A percentile compares a stretch with the other conserved stretches of the same genome.
Conservation (phyloP, 2,113 vertebrate genomes). For the Chaetorhynchus papuensis region DNA sequence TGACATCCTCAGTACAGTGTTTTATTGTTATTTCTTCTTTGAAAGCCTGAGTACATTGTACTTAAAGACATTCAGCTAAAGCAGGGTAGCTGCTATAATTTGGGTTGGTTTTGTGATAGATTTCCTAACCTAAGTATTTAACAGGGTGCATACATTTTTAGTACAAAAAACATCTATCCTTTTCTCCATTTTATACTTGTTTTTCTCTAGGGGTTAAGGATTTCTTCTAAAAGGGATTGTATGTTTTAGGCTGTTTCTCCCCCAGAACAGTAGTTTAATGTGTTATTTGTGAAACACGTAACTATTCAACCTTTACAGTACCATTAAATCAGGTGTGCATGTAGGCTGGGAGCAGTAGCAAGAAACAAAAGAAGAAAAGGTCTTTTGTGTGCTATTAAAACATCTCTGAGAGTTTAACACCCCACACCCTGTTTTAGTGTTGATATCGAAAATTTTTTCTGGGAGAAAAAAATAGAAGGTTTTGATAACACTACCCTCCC, state of each 20-base stretch:
- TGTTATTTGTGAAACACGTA: slow-evolving; percentile 20
- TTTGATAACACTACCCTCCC: neutral
- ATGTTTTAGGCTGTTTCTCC: slow-evolving; percentile 22
- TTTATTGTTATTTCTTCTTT: neutral
- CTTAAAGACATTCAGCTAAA: neutral
- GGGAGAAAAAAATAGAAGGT: neutral
- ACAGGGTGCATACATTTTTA: neutral
- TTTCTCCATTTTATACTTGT: neutral
- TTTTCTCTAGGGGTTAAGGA: neutral
- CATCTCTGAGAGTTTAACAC: neutral
- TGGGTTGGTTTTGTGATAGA: neutral
- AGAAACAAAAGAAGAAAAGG: neutral
- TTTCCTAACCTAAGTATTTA: neutral
- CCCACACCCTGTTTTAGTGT: neutral
- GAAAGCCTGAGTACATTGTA: neutral
- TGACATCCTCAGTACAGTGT: neutral
- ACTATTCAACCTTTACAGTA: neutral
- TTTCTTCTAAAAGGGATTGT: neutral
- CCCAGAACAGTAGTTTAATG: neutral
- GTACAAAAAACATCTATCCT: neutral
- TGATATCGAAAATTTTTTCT: neutral
- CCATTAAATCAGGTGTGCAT: neutral
- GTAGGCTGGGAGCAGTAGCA: neutral
- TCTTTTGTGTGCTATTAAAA: neutral
- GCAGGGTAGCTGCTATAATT: neutral